Evolutionary conservation across 2,113 vertebrate genomes (phyloP).

Genomic region (Antidorcas marsupialis): DNA sequence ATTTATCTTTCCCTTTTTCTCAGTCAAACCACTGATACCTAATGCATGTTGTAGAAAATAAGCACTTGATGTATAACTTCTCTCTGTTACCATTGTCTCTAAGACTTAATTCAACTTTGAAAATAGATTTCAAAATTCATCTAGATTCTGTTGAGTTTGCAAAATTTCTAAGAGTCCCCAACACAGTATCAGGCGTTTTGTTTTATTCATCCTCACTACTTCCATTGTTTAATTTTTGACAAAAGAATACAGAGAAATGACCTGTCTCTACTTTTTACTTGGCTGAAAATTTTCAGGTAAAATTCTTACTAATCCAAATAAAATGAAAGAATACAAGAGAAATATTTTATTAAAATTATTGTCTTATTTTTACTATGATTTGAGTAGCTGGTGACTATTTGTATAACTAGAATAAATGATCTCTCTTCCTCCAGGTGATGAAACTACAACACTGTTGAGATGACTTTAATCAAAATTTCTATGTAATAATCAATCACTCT

Average conservation of each 20-base stretch:
- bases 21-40: neutral
- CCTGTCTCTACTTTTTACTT: neutral
- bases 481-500: neutral
- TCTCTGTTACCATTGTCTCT: neutral
- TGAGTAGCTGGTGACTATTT: neutral
- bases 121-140: neutral
- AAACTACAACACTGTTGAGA: neutral
- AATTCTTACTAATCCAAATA: neutral
- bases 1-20: neutral
- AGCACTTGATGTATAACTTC: neutral
- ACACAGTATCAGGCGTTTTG: neutral
- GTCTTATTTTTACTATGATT: neutral
- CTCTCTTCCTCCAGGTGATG: neutral
- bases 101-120: neutral
- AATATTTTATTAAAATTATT: slow-evolving; percentile 17
- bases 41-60: neutral
- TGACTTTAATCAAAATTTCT: neutral
- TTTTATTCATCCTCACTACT: neutral
- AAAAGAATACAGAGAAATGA: neutral
- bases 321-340: neutral
- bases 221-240: neutral
- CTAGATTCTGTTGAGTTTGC: neutral
- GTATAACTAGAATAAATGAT: neutral
- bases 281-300: neutral
- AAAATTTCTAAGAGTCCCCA: neutral